phyloP scores from a whole-genome alignment of 2,113 vertebrate genomes.

The Entomyzon cyanotis region DNA sequence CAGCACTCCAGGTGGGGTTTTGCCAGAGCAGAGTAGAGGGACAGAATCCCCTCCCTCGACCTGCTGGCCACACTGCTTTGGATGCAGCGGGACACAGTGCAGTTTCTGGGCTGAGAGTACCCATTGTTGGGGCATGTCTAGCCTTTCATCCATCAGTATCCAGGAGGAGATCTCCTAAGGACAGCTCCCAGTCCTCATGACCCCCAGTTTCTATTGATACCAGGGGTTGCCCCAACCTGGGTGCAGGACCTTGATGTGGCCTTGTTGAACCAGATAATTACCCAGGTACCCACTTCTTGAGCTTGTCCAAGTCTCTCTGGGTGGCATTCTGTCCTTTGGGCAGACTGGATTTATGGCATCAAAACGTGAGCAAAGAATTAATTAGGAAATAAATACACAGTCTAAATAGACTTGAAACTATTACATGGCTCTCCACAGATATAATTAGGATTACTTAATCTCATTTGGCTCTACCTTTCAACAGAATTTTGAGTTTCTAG shows the following conservation, averaged over 20 bases:
- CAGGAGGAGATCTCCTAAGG: not conserved
- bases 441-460: not conserved
- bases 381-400: not conserved
- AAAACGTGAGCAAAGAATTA: not conserved
- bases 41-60: not conserved
- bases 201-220: too few species aligned
- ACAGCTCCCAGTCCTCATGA: too few species aligned
- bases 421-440: not conserved
- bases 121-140: not conserved
- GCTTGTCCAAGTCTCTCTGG: not conserved
- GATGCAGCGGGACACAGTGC: not conserved
- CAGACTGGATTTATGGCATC: accelerated
- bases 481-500: not conserved
- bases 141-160: not conserved
- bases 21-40: not conserved
- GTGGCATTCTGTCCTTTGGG: too few species aligned
- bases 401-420: not conserved
- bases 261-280: not conserved
- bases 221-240: accelerated
- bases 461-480: not conserved
- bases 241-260: too few species aligned
- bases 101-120: not conserved
- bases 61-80: not conserved
- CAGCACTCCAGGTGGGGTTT: too few species aligned
- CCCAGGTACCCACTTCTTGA: not conserved